A percentile compares a stretch with the other conserved stretches of the same genome.
phyloP scores from a whole-genome alignment of 2,113 vertebrate species.

The Halcyon malimbica region DNA sequence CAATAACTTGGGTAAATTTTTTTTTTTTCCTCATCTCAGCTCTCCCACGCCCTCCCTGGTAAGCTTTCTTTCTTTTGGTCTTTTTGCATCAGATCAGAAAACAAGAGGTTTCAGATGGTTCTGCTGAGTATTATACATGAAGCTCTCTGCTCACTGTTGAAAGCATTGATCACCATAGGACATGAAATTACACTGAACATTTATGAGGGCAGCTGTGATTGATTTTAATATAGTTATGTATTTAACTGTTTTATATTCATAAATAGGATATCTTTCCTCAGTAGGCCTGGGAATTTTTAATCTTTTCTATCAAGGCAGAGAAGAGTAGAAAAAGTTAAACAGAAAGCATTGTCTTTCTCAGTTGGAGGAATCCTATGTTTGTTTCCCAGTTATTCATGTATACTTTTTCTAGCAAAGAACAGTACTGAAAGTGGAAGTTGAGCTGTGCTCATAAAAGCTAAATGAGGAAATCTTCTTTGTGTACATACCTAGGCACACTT shows the following conservation, averaged over 20 bases:
- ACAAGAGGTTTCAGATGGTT: background rate
- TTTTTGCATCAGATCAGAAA: background rate
- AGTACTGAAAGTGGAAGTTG: background rate
- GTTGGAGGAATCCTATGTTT: background rate
- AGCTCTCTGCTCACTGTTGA: background rate
- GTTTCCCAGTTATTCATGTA: background rate
- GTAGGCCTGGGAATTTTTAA: background rate
- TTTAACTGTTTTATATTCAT: background rate
- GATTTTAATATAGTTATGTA: background rate
- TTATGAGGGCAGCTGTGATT: background rate
- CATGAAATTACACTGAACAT: background rate
- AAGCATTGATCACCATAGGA: background rate
- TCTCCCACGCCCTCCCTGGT: rapidly evolving
- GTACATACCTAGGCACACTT: rapidly evolving
- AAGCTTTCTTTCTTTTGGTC: background rate
- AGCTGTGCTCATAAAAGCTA: background rate
- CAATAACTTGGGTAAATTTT: rapidly evolving
- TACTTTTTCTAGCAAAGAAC: background rate
- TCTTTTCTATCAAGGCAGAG: background rate
- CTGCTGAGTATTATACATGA: background rate
- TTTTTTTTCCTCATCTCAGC: background rate
- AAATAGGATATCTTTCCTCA: background rate
- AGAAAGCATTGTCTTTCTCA: background rate
- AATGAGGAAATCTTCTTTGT: background rate
- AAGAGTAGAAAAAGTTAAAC: background rate